Base-by-base conservation (phyloP, 2,888 invertebrate genomes). In the Hyposoter didymator region DNA sequence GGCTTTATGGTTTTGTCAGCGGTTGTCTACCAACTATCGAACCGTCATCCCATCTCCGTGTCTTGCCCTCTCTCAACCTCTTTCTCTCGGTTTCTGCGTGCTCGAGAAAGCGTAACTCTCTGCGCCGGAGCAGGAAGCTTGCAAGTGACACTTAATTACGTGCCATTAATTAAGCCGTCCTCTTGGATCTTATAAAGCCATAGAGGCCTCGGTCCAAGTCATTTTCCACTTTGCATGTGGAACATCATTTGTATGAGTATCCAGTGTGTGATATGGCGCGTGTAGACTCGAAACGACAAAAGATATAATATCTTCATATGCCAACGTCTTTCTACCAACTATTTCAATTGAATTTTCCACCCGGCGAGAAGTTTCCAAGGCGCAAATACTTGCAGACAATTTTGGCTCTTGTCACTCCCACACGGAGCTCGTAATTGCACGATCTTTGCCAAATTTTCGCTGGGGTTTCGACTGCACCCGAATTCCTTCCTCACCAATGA, bases 91-190 rank as follows among this genome's bases (percentile, higher is more conserved):
- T 55, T 17, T 64, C 55, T 67, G 80, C 55, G 81, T 62, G 67
- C 78, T 84, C 69, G 73, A 55, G 78, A 78, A 85, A 85, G 84
- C 82, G 78, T 82, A 75, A 82, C 78, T 78, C 72, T 49, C 59
- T 52, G 45, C 62, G 35, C 62, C 55, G n/a, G n/a, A 74, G 82
- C 49, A 59, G 80, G 73, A 78, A 78, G 73, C 80, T 70, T 84
- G 82, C 73, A 67, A 82, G 85, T 87, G 87, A 87, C 85, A 80
- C 85, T 87, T 82, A 85, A 87, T 87, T 82, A 85, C 84, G 76
- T 69, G 82, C 72, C 64, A 87, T 85, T 85, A 85, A 87, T 87
- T 87, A 78, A 87, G 72, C 78, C 49, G 75, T 72, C 75, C 75
- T 72, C 73, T 74, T 43, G 84, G 62, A 64, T 62, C 59, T 22